These are phyloP conservation scores for Podiceps cristatus DNA, from an alignment of 2,113 vertebrate genomes.

Conservation along the genomic window DNA sequence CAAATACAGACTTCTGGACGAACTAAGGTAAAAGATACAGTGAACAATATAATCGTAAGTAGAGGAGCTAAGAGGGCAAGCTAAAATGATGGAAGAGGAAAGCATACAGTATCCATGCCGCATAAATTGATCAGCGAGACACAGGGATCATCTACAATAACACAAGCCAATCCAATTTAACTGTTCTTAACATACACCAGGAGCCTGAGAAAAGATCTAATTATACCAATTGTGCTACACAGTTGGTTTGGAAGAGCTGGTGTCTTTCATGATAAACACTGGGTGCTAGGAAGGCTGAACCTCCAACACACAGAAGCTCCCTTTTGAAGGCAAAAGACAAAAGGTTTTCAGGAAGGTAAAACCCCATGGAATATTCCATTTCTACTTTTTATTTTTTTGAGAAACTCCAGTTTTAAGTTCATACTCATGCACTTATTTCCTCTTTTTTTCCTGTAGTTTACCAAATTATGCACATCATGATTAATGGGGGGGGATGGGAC, in stretches of 20 bases:
- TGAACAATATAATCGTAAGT: background rate
- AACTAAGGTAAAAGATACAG: background rate
- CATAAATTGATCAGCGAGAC: background rate
- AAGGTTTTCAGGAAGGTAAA: background rate
- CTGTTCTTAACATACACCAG: background rate
- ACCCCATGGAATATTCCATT: background rate
- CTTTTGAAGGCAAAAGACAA: background rate
- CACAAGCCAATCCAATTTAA: background rate
- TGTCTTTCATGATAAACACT: background rate
- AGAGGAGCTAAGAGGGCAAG: background rate
- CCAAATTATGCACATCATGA: background rate
- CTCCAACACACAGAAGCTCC: background rate
- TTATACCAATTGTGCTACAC: background rate
- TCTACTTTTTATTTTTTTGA: too few species aligned
- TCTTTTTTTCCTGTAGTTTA: background rate
- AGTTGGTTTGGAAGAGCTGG: background rate
- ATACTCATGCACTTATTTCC: background rate
- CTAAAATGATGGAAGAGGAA: background rate
- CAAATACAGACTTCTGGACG: background rate
- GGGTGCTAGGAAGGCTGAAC: background rate
- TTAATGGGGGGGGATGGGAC: too few species aligned
- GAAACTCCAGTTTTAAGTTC: background rate
- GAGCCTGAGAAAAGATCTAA: background rate
- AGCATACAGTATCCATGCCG: background rate
- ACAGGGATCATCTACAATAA: background rate